Percentiles rank a stretch among this genome's conserved stretches.
These are phyloP conservation scores for Pitangus sulphuratus DNA, from an alignment of 2,797 vertebrate genomes.

Conservation along the genomic window DNA sequence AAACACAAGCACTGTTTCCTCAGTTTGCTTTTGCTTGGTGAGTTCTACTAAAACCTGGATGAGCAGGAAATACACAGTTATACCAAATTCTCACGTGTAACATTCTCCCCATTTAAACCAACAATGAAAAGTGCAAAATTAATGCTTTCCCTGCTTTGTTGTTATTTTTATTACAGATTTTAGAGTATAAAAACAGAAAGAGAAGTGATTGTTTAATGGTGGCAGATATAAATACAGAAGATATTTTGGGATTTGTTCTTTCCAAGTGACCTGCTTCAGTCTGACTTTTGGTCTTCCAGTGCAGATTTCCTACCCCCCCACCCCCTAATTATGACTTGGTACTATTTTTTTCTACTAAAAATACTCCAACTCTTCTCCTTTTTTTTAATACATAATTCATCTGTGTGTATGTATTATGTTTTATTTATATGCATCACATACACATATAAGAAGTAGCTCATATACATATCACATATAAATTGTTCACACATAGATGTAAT, in stretches of 20 bases:
- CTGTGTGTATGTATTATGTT: not conserved
- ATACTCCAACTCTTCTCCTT: not conserved
- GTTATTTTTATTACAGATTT: not conserved
- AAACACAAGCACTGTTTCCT: conserved; percentile 85
- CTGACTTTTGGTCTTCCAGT: not conserved
- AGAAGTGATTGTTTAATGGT: not conserved
- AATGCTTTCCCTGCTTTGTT: not conserved
- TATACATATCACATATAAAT: not conserved
- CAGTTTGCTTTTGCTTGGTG: conserved; percentile 82
- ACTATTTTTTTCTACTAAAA: not conserved
- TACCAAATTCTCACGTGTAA: not conserved
- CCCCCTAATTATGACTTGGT: not conserved
- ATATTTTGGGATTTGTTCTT: not conserved
- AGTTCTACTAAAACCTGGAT: conserved; percentile 90
- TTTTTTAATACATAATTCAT: not conserved
- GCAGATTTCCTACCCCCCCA: not conserved
- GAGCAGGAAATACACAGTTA: not conserved
- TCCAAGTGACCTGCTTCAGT: not conserved
- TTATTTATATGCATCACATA: not conserved
- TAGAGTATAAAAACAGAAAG: not conserved
- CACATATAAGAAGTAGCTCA: not conserved
- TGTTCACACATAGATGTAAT: too few species aligned
- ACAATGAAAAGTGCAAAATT: rapidly evolving
- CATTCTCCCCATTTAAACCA: not conserved
- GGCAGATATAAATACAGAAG: not conserved